Evolutionary conservation across 2,113 vertebrate genomes (phyloP).

Genomic region (Lophochroa leadbeateri): DNA sequence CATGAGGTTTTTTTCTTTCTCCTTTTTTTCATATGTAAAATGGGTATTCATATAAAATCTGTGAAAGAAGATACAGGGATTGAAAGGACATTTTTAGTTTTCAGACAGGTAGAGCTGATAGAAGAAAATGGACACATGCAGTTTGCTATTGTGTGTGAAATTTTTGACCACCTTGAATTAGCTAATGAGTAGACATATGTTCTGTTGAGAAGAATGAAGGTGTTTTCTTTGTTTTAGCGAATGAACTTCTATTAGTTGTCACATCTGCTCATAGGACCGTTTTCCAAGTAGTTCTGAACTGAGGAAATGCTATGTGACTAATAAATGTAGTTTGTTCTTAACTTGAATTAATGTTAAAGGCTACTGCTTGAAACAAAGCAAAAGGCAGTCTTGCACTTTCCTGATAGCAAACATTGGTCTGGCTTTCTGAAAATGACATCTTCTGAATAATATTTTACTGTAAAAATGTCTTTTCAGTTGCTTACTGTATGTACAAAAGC

Average conservation of each 20-base stretch:
- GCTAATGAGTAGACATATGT: background rate
- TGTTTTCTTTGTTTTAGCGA: background rate
- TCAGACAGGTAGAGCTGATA: background rate
- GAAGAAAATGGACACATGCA: background rate
- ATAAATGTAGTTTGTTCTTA: background rate
- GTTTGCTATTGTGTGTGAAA: background rate
- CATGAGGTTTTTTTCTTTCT: background rate
- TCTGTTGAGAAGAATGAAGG: background rate
- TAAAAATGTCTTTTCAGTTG: background rate
- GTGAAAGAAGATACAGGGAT: background rate
- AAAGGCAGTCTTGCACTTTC: background rate
- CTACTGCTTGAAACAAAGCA: background rate
- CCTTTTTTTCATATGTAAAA: background rate
- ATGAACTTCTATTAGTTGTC: background rate
- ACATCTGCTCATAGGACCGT: background rate
- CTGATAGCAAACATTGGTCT: background rate
- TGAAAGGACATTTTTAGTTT: background rate
- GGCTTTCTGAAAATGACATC: background rate
- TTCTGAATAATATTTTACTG: background rate
- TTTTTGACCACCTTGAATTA: background rate
- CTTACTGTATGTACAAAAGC: background rate
- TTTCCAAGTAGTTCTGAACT: background rate
- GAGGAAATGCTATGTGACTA: background rate
- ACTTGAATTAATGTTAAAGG: background rate
- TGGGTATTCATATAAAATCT: background rate